Evolutionary conservation across 2,888 invertebrate genomes (phyloP), one percentile per base, ranked within the genome.

Genomic region (Dolomedes plantarius): DNA sequence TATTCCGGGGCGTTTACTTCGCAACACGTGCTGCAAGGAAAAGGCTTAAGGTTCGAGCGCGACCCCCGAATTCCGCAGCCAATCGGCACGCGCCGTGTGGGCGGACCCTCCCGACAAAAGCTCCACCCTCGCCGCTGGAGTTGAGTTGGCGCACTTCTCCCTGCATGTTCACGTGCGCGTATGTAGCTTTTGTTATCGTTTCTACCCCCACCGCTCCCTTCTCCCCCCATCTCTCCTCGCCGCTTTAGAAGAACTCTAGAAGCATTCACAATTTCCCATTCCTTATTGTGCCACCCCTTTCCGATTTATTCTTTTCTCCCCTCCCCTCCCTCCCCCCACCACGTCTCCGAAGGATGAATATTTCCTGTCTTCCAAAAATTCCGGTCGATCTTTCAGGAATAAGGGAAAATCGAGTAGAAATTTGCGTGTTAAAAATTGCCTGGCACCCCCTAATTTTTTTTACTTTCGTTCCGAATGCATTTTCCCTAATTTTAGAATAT

Each of bases 211-310:
- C 36, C 31, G 23, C 65, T 28, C 56, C 62, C 36, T 27, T n/a
- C 31, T 1, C 36, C 36, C 46, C 19, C 29, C n/a, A n/a, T n/a
- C n/a, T n/a, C n/a, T n/a, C n/a, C n/a, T n/a, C n/a, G n/a, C n/a
- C n/a, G 65, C 56, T 46, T 46, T 46, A 46, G n/a, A n/a, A n/a
- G 56, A 67, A 32, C 32, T 75, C 75, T 64, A 31, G 62, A 69
- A 68, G 76, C 69, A 83, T 76, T 83, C 82, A 76, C 76, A 75
- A 82, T 82, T 75, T 67, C 50, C 82, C 64, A 67, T 39, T 81
- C 69, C 64, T 71, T 82, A 75, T 75, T 82, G 75, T 79, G 27
- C 50, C 67, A 64, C 64, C 64, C 36, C 50, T 31, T 69, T 46
- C 3, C 56, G 19, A 56, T 56, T 67, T 32, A 19, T 67, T 67